Conservation (phyloP, 2,113 vertebrate genomes). For the Cochlearius cochlearius region DNA sequence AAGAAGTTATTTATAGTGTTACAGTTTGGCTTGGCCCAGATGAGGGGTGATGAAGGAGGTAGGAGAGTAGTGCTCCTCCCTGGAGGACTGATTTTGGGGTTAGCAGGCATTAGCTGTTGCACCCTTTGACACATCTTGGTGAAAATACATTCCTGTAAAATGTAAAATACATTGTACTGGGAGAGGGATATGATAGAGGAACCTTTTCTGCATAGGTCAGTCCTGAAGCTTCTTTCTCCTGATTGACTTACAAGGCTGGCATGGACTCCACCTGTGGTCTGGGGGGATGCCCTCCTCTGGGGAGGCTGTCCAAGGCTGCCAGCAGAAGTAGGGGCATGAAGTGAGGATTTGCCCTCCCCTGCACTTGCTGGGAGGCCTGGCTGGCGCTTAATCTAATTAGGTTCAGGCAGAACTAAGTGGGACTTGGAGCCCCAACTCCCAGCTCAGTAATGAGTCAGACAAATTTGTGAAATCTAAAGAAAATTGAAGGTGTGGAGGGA, state of each 20-base stretch:
- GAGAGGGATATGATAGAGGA: background rate
- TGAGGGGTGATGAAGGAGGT: background rate
- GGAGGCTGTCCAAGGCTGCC: background rate
- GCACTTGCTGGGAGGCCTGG: rapidly evolving
- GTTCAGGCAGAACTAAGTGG: background rate
- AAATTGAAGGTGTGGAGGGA: background rate
- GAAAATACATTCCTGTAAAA: background rate
- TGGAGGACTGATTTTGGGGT: background rate
- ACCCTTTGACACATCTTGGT: rapidly evolving
- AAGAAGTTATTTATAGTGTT: background rate
- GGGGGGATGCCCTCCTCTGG: background rate
- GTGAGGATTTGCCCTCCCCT: rapidly evolving
- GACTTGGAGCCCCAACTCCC: background rate
- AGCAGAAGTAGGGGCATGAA: background rate
- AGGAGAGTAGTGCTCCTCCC: background rate
- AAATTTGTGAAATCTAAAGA: background rate
- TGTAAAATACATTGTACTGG: background rate
- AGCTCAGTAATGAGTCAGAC: background rate
- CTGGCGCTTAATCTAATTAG: background rate
- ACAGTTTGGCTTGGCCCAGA: background rate
- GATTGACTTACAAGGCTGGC: background rate
- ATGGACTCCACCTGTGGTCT: background rate
- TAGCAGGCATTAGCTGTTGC: background rate
- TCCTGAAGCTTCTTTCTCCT: background rate
- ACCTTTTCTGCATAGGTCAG: background rate